Conservation (phyloP, 2,888 invertebrate genomes). For the Sinhomidia bicolor region DNA sequence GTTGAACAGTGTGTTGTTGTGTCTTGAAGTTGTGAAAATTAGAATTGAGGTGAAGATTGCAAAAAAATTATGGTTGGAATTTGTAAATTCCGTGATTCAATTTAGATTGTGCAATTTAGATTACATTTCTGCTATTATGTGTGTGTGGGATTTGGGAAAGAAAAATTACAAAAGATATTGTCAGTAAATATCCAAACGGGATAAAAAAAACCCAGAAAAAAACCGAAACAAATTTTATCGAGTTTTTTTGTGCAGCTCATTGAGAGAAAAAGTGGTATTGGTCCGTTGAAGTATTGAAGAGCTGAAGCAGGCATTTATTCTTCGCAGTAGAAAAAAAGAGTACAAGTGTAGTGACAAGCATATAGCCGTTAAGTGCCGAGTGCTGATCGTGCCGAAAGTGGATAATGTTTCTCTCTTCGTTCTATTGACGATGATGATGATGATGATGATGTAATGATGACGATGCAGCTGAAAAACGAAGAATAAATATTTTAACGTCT, state of each 20-base stretch:
- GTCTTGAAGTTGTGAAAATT: no score
- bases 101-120: no score
- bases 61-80: no score
- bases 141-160: no score
- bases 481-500: conserved; percentile 25
- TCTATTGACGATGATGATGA: conserved; percentile 33
- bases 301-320: neutral
- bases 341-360: neutral
- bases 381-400: conserved; percentile 20
- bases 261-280: conserved; percentile 30
- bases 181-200: no score
- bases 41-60: no score
- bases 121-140: no score
- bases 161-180: no score
- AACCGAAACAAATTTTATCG: neutral
- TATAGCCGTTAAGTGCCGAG: neutral
- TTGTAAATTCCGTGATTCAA: no score
- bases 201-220: no score
- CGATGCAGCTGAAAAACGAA: conserved; percentile 5
- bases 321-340: neutral
- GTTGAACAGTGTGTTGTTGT: no score
- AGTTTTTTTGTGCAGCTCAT: conserved; percentile 6
- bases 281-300: neutral
- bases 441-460: conserved; percentile 41
- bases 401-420: neutral